Conservation (phyloP, 2,113 vertebrate genomes). For the Cyrtonyx montezumae region DNA sequence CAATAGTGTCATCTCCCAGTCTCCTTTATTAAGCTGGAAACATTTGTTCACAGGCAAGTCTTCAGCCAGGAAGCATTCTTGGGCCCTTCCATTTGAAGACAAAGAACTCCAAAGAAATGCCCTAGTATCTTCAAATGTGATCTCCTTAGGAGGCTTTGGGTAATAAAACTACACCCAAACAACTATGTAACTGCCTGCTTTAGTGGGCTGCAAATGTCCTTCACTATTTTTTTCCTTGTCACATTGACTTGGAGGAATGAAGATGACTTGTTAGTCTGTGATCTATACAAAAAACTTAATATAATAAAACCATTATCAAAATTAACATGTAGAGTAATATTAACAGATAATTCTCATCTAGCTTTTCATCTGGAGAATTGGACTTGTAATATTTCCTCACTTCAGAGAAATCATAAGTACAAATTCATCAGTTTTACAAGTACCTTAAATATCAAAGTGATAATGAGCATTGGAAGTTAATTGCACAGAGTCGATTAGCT, state of each 20-base stretch:
- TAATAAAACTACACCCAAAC: background rate
- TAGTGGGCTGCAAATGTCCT: background rate
- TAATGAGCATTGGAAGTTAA: constrained; percentile 23
- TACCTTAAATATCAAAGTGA: background rate
- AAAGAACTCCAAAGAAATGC: no score
- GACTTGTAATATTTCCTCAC: background rate
- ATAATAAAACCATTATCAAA: constrained; percentile 27
- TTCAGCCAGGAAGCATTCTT: no score
- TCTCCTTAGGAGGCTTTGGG: no score
- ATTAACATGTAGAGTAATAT: constrained; percentile 26
- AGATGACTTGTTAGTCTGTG: background rate
- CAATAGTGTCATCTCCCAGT: no score
- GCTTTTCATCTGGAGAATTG: constrained; percentile 25
- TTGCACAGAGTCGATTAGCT: constrained; percentile 11
- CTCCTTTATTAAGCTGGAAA: no score
- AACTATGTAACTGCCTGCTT: background rate
- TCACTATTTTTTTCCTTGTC: background rate
- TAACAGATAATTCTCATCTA: constrained; percentile 11
- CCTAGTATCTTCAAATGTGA: background rate
- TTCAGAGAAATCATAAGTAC: background rate
- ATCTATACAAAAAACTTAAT: constrained; percentile 5
- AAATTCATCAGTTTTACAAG: constrained; percentile 12
- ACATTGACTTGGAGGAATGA: background rate
- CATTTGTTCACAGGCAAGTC: no score
- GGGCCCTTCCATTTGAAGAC: no score